phyloP scores from a whole-genome alignment of 2,797 vertebrate species.

The Manis crassicaudata region DNA sequence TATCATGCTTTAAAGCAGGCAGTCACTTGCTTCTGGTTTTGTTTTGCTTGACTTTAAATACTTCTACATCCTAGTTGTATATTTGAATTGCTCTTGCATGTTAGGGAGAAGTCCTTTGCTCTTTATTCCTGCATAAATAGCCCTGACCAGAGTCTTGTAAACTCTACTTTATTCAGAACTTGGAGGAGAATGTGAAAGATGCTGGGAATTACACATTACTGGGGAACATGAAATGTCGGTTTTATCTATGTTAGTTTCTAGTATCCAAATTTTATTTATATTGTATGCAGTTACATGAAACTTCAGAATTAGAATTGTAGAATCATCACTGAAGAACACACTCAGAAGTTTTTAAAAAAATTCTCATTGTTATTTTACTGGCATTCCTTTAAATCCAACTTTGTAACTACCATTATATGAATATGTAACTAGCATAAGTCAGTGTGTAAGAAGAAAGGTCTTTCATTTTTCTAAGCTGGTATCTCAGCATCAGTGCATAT shows the following conservation, averaged over 20 bases:
- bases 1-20: constrained; percentile 44
- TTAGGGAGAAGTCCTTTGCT: background rate
- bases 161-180: background rate
- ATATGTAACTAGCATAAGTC: background rate
- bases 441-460: background rate
- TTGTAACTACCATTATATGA: background rate
- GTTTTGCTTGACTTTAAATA: constrained; percentile 61
- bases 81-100: background rate
- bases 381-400: background rate
- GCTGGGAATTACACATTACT: background rate
- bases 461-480: background rate
- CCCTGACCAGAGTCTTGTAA: background rate
- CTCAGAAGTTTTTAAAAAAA: background rate
- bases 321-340: background rate
- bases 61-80: background rate
- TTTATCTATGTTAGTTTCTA: background rate
- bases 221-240: background rate
- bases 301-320: background rate
- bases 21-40: constrained; percentile 40
- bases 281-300: background rate
- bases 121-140: background rate
- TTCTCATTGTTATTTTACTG: background rate
- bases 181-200: background rate
- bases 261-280: constrained; percentile 7
- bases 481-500: background rate